Conservation (phyloP, 1,140 invertebrate genomes). For the Araneus ventricosus region DNA sequence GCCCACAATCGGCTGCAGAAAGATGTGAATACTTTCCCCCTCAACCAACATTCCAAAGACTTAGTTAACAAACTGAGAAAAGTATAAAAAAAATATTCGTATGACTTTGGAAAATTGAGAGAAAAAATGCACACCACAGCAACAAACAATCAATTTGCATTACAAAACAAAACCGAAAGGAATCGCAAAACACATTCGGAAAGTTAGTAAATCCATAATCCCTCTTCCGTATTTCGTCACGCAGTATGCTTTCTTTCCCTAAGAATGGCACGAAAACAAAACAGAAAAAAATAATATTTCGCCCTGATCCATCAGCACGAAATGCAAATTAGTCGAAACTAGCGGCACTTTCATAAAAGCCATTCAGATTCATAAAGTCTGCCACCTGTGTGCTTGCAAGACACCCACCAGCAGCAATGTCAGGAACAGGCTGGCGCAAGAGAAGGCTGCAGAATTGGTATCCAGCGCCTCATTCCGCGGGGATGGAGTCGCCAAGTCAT, state of each 20-base stretch:
- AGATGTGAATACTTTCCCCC: background rate
- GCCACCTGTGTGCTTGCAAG: background rate
- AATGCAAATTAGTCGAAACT: background rate
- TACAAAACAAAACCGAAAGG: background rate
- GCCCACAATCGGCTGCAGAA: background rate
- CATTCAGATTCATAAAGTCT: background rate
- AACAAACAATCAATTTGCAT: background rate
- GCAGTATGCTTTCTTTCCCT: background rate
- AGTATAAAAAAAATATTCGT: background rate
- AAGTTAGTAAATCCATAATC: too few species aligned
- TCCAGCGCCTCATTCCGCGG: slow-evolving; percentile 32
- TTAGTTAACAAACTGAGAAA: background rate
- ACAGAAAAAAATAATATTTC: background rate
- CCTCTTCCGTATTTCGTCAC: background rate
- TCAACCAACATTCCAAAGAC: background rate
- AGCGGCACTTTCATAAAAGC: background rate
- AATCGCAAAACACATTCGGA: too few species aligned
- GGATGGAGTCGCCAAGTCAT: background rate
- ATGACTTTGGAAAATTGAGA: background rate
- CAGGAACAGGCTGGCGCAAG: background rate
- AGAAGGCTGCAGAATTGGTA: background rate
- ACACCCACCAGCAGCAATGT: background rate
- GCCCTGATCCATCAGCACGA: background rate
- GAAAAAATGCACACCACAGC: background rate
- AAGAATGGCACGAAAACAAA: background rate